A percentile compares a stretch with the other conserved stretches of the same genome.
These are phyloP conservation scores for Ypsolopha scabrella DNA, from an alignment of 2,888 invertebrate genomes.

Conservation along the genomic window DNA sequence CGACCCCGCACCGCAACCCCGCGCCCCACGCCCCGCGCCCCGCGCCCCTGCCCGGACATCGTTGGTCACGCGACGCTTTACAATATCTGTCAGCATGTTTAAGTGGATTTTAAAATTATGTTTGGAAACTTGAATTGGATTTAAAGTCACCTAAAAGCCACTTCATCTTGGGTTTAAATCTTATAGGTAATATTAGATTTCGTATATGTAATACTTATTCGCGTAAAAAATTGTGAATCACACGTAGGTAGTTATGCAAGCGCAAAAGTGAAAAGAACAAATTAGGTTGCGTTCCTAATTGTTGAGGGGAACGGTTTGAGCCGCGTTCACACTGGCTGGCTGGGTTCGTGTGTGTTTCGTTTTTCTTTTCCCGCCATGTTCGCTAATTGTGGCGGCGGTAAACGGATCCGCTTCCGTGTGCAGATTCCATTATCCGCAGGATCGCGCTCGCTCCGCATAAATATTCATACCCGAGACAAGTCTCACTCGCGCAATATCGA, in stretches of 20 bases:
- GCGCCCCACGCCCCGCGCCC: too few species aligned
- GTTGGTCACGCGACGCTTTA: background rate
- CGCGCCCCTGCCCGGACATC: too few species aligned
- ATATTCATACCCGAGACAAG: conserved; percentile 52
- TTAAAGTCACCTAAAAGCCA: too few species aligned
- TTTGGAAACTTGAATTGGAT: too few species aligned
- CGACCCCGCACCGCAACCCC: background rate
- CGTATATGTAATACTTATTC: too few species aligned
- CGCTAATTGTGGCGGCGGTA: conserved; percentile 52
- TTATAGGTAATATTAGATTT: too few species aligned
- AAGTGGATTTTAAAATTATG: background rate
- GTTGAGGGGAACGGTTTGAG: background rate
- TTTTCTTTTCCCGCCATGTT: conserved; percentile 23
- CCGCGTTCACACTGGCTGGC: background rate
- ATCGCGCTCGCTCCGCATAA: conserved; percentile 53
- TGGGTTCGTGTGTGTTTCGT: conserved; percentile 11
- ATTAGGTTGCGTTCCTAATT: background rate
- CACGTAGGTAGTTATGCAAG: background rate
- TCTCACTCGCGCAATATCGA: conserved; percentile 30
- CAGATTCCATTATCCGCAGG: conserved; percentile 60
- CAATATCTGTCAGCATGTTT: background rate
- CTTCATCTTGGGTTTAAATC: too few species aligned
- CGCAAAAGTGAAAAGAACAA: background rate
- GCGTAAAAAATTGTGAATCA: too few species aligned
- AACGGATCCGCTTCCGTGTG: conserved; percentile 54